Conservation (phyloP, 2,113 vertebrate genomes). For the Macaca nemestrina region DNA sequence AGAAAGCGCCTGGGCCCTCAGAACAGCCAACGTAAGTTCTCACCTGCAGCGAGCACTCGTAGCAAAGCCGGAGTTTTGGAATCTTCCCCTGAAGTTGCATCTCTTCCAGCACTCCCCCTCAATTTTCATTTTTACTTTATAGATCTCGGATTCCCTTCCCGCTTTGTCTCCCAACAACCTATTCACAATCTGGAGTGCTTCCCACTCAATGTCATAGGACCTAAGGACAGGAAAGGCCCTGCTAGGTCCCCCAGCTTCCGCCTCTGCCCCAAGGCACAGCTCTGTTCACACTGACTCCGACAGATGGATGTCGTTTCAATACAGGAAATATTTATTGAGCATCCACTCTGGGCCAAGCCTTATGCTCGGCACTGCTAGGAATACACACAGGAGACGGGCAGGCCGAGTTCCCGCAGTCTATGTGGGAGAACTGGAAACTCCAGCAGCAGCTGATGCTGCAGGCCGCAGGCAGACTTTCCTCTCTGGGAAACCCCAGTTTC, state of each 20-base stretch:
- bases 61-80: background rate
- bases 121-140: conserved; percentile 50
- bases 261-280: conserved; percentile 77
- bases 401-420: background rate
- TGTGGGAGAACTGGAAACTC: background rate
- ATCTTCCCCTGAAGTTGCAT: background rate
- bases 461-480: background rate
- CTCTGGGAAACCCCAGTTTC: background rate
- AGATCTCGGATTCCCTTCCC: conserved; percentile 53
- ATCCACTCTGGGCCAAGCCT: conserved; percentile 60
- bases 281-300: conserved; percentile 74
- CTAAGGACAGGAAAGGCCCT: conserved; percentile 74
- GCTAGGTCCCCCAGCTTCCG: conserved; percentile 61
- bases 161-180: conserved; percentile 59
- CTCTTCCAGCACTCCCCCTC: background rate
- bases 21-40: background rate
- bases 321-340: conserved; percentile 80
- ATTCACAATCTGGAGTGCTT: conserved; percentile 62
- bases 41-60: background rate
- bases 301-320: conserved; percentile 78
- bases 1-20: background rate
- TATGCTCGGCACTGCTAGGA: conserved; percentile 19
- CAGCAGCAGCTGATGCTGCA: background rate
- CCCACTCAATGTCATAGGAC: conserved; percentile 70
- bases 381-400: background rate